A percentile compares a stretch with the other conserved stretches of the same genome.
These are phyloP conservation scores for Nothoprocta perdicaria DNA, from an alignment of 2,113 vertebrate genomes.

Conservation along the genomic window DNA sequence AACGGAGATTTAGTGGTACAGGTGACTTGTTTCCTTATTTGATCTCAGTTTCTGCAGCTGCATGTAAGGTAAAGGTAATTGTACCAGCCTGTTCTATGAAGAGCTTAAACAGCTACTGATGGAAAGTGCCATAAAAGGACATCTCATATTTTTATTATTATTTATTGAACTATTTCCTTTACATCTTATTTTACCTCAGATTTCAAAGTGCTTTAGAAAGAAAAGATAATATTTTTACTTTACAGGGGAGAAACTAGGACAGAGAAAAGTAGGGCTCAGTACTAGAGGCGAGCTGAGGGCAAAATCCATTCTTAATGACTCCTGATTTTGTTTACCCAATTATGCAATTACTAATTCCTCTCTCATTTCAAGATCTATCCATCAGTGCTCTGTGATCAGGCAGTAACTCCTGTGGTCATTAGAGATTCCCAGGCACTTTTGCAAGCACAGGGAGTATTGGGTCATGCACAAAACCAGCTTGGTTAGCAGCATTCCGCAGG, in stretches of 20 bases:
- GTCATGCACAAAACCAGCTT: neutral
- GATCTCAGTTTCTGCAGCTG: neutral
- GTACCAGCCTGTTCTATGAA: neutral
- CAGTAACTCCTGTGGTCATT: neutral
- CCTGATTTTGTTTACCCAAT: slow-evolving; percentile 10
- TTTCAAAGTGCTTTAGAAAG: neutral
- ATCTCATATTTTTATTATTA: neutral
- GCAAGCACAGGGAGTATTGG: neutral
- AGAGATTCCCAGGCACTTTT: neutral
- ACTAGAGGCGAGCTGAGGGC: neutral
- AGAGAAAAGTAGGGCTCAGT: neutral
- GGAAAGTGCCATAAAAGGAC: neutral
- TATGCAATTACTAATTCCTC: neutral
- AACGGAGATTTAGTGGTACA: neutral
- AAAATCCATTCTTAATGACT: slow-evolving; percentile 4
- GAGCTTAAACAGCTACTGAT: neutral
- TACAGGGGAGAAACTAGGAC: neutral
- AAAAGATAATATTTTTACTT: neutral
- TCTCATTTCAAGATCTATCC: neutral
- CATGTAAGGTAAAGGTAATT: neutral
- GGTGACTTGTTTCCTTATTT: neutral
- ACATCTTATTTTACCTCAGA: neutral
- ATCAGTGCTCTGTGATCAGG: neutral
- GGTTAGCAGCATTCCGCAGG: neutral
- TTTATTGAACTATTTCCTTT: neutral